Evolutionary conservation across 2,888 invertebrate species (phyloP).

Genomic region (Drosophila mayaguana): DNA sequence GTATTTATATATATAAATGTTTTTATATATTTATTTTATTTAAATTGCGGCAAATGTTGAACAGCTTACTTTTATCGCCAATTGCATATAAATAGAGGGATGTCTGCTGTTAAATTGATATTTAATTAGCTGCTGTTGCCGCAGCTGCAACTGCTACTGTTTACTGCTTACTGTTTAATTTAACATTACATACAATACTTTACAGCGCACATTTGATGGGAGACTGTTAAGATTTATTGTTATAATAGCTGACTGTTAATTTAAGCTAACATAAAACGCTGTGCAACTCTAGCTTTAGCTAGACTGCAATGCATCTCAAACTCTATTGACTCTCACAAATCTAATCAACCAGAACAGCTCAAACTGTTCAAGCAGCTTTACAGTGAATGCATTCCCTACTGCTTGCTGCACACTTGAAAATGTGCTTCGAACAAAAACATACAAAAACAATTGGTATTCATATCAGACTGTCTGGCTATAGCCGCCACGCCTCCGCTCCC

Average conservation of each 20-base stretch:
- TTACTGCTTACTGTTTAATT: neutral
- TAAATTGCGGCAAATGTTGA: slow-evolving; percentile 14
- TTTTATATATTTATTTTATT: slow-evolving; percentile 10
- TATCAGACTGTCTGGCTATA: slow-evolving; percentile 58
- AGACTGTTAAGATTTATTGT: neutral
- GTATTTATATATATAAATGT: slow-evolving; percentile 12
- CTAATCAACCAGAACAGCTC: slow-evolving; percentile 1
- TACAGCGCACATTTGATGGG: neutral
- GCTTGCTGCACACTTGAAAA: slow-evolving; percentile 45
- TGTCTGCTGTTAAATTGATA: neutral
- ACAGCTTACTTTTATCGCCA: slow-evolving; percentile 8
- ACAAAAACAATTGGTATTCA: slow-evolving; percentile 64
- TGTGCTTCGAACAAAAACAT: slow-evolving; percentile 5
- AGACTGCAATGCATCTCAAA: neutral
- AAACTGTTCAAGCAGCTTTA: slow-evolving; percentile 7
- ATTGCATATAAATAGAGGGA: neutral
- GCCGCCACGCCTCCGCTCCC: slow-evolving; percentile 2
- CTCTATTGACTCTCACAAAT: neutral
- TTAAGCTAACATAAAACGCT: too few relatives aligned
- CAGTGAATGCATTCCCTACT: slow-evolving; percentile 20
- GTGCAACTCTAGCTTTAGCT: too few relatives aligned
- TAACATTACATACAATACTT: neutral
- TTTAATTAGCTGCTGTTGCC: neutral
- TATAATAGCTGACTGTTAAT: neutral
- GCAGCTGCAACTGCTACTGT: neutral